A percentile compares a stretch with the other conserved stretches of the same genome.
Evolutionary conservation across 2,113 vertebrate species (phyloP).

Genomic region (Phycodurus eques): DNA sequence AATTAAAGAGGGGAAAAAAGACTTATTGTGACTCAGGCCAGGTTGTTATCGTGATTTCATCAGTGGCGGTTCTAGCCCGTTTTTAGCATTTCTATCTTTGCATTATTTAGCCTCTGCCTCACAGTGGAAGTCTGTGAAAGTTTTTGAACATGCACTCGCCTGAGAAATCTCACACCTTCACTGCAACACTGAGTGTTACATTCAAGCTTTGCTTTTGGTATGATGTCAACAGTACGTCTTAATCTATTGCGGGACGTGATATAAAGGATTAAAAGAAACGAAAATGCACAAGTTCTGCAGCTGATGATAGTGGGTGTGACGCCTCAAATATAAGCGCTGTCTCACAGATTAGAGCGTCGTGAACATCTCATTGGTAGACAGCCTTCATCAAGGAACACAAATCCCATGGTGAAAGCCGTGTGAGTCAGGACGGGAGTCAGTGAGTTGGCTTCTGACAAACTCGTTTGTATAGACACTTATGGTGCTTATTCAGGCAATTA

Average conservation of each 20-base stretch:
- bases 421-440: slow-evolving; percentile 45
- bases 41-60: slow-evolving; percentile 1
- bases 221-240: slow-evolving; percentile 51
- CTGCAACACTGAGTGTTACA: slow-evolving; percentile 50
- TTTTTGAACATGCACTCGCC: slow-evolving; percentile 57
- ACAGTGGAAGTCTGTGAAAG: slow-evolving; percentile 48
- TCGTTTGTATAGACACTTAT: slow-evolving; percentile 41
- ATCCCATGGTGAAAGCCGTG: slow-evolving; percentile 51
- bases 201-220: slow-evolving; percentile 49
- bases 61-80: too few species aligned
- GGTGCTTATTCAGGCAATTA: slow-evolving; percentile 24
- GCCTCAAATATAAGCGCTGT: slow-evolving; percentile 36
- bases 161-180: slow-evolving; percentile 56
- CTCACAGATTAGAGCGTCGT: slow-evolving; percentile 47
- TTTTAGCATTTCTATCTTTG: slow-evolving; percentile 16
- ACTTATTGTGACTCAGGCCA: slow-evolving; percentile 30
- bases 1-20: slow-evolving; percentile 59
- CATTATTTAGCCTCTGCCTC: slow-evolving; percentile 56
- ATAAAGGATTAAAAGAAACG: not conserved
- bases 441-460: slow-evolving; percentile 46
- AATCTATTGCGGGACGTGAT: slow-evolving; percentile 37
- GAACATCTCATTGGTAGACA: slow-evolving; percentile 45
- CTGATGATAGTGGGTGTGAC: slow-evolving; percentile 47
- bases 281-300: slow-evolving; percentile 20
- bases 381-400: slow-evolving; percentile 51